These are phyloP conservation scores for Sericinus montela DNA, from an alignment of 2,888 invertebrate genomes.

Conservation along the genomic window DNA sequence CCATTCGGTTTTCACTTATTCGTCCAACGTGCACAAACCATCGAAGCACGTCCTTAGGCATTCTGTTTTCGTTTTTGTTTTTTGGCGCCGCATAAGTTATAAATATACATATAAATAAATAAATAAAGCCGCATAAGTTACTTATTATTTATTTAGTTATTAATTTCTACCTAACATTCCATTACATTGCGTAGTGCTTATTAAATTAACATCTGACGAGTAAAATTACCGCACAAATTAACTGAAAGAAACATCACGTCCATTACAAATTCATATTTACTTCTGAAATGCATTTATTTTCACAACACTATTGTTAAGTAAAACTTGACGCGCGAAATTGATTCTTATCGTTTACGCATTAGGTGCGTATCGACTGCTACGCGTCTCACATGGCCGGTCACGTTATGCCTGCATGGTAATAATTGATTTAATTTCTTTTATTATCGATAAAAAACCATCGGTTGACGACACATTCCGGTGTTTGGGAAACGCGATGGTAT, in stretches of 20 bases:
- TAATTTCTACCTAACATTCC: too few relatives aligned
- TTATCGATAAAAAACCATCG: constrained; percentile 22
- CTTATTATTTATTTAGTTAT: too few relatives aligned
- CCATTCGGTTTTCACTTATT: too few relatives aligned
- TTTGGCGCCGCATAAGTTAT: too few relatives aligned
- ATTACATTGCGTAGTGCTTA: too few relatives aligned
- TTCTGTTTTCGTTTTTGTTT: too few relatives aligned
- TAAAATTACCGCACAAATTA: background rate
- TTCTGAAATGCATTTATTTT: constrained; percentile 9
- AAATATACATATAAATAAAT: too few relatives aligned
- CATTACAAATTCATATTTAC: constrained; percentile 6
- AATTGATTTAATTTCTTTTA: constrained; percentile 29
- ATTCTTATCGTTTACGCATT: background rate
- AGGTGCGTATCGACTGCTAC: background rate
- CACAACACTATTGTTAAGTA: background rate
- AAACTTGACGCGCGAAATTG: background rate
- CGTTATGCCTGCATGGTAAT: constrained; percentile 19
- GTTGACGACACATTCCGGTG: constrained; percentile 9
- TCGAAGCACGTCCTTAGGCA: too few relatives aligned
- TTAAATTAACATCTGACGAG: background rate
- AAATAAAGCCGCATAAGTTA: too few relatives aligned
- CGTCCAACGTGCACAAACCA: too few relatives aligned
- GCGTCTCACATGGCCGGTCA: constrained; percentile 19
- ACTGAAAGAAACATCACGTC: background rate
- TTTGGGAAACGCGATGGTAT: background rate